Percentiles rank a stretch among this genome's conserved stretches.
Evolutionary conservation across 2,113 vertebrate genomes (phyloP).

Genomic region (Ondatra zibethicus): DNA sequence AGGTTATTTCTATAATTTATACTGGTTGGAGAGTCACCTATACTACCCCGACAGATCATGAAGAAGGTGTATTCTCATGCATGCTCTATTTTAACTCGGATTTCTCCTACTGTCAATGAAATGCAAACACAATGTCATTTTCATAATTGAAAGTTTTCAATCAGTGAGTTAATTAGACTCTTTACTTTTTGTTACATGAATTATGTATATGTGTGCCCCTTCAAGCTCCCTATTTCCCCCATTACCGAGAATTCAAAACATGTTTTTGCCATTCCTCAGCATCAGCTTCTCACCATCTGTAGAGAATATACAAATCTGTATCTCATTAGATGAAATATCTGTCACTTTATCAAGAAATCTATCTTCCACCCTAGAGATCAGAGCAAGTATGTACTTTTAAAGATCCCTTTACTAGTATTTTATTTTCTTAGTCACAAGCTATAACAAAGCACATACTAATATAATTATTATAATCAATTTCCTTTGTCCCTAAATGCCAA

Average conservation of each 20-base stretch:
- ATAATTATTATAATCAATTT: not conserved
- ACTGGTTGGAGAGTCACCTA: not conserved
- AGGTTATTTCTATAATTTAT: not conserved
- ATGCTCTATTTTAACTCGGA: not conserved
- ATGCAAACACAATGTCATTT: not conserved
- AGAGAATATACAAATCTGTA: not conserved
- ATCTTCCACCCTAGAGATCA: not conserved
- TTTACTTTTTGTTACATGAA: not conserved
- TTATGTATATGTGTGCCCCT: not conserved
- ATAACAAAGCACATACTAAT: not conserved
- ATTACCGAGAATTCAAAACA: not conserved
- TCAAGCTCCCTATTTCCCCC: not conserved
- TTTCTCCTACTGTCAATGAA: not conserved
- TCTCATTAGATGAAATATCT: not conserved
- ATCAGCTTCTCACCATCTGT: rapidly evolving
- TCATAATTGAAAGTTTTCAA: not conserved
- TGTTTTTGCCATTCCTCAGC: not conserved
- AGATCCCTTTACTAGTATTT: not conserved
- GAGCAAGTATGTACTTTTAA: not conserved
- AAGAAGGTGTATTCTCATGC: rapidly evolving
- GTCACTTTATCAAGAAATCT: not conserved
- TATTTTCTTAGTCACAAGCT: not conserved
- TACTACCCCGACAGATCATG: not conserved
- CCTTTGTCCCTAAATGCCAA: not conserved
- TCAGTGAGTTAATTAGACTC: not conserved